Evolutionary conservation across 2,888 invertebrate genomes (phyloP).

Genomic region (Meganola albula): DNA sequence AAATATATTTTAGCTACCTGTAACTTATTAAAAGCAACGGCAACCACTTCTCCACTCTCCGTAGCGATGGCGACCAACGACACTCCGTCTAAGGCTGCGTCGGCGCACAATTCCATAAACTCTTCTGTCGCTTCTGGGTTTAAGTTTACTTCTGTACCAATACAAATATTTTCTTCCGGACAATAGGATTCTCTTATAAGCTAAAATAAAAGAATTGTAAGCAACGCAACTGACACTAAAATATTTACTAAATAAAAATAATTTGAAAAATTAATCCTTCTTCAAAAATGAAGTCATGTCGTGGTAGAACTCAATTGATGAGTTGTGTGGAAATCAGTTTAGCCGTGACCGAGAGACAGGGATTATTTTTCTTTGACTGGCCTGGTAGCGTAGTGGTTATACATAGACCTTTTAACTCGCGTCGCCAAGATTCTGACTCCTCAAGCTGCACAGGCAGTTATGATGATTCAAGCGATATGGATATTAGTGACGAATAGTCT

Average conservation of each 20-base stretch:
- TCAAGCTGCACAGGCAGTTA: too few relatives aligned
- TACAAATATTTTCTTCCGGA: conserved; percentile 77
- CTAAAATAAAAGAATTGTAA: conserved; percentile 26
- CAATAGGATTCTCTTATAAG: conserved; percentile 78
- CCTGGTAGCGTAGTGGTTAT: too few relatives aligned
- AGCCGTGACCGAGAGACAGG: too few relatives aligned
- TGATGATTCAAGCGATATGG: too few relatives aligned
- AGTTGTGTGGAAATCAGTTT: too few relatives aligned
- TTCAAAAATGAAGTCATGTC: too few relatives aligned
- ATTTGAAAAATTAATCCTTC: too few relatives aligned
- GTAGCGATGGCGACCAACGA: conserved; percentile 80
- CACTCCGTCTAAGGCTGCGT: conserved; percentile 80
- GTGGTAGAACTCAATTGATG: too few relatives aligned
- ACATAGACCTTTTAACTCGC: too few relatives aligned
- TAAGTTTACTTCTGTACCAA: conserved; percentile 75
- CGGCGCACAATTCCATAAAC: conserved; percentile 76
- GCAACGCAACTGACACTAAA: neutral
- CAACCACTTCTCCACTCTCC: conserved; percentile 73
- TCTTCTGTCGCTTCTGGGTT: conserved; percentile 77
- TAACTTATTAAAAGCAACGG: conserved; percentile 80
- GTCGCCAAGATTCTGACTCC: too few relatives aligned
- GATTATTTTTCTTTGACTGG: too few relatives aligned
- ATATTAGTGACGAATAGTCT: too few relatives aligned
- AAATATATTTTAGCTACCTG: neutral
- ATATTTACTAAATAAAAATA: neutral